Evolutionary conservation across 2,888 invertebrate genomes (phyloP).

Genomic region (Dicyrtomina minuta): DNA sequence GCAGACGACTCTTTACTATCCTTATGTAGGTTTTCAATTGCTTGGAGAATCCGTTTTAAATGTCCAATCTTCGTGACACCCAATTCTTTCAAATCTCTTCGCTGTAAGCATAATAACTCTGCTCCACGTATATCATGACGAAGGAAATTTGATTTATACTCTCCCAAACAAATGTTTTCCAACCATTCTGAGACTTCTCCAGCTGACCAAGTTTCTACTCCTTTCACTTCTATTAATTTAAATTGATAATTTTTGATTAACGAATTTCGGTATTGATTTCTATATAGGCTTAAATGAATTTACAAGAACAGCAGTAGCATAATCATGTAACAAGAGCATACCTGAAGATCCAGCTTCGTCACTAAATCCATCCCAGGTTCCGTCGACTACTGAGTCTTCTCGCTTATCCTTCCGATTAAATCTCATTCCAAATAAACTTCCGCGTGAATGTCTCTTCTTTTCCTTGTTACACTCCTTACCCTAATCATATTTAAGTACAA

Average conservation of each 20-base stretch:
- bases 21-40: conserved; percentile 75
- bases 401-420: conserved; percentile 48
- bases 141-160: conserved; percentile 87
- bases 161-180: conserved; percentile 80
- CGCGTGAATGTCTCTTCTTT: conserved; percentile 52
- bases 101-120: conserved; percentile 80
- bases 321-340: no score
- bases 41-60: conserved; percentile 89
- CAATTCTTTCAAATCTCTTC: conserved; percentile 83
- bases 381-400: conserved; percentile 44
- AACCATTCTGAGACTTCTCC: conserved; percentile 90
- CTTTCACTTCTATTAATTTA: conserved; percentile 41
- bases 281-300: no score
- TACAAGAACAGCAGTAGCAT: no score
- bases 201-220: conserved; percentile 69
- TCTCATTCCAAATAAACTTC: conserved; percentile 47
- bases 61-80: conserved; percentile 95
- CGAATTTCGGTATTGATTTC: no score
- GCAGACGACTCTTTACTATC: conserved; percentile 24
- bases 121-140: conserved; percentile 89
- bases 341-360: conserved; percentile 50
- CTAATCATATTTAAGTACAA: conserved; percentile 40
- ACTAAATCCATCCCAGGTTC: conserved; percentile 50
- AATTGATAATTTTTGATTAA: no score
- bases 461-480: conserved; percentile 34